These are phyloP conservation scores for Armadillidium nasatum DNA, from an alignment of 1,140 invertebrate genomes.

Conservation along the genomic window DNA sequence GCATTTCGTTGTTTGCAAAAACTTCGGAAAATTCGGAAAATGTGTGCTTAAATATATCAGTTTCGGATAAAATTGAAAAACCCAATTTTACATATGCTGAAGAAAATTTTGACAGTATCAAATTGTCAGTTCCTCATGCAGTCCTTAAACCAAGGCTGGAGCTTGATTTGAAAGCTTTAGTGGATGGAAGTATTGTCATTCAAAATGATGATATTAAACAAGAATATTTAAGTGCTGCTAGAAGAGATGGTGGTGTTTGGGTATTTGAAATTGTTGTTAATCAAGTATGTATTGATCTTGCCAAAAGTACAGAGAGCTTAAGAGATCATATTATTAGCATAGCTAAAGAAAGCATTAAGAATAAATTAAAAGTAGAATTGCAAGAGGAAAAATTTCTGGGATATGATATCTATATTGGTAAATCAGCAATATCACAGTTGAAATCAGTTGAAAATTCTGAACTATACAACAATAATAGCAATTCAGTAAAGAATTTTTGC, in stretches of 20 bases:
- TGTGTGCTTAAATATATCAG: not conserved
- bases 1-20: not conserved
- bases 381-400: not conserved
- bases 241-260: not conserved
- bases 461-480: not conserved
- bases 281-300: not conserved
- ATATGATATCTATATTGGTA: not conserved
- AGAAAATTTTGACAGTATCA: not conserved
- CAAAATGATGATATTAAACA: no score
- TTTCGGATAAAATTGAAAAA: not conserved
- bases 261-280: not conserved
- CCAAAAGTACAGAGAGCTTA: not conserved
- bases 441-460: not conserved
- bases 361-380: not conserved
- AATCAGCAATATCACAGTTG: not conserved
- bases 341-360: not conserved
- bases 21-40: not conserved
- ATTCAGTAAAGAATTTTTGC: not conserved
- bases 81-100: not conserved
- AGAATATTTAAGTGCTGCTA: no score
- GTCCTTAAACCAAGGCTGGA: not conserved
- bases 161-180: not conserved
- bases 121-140: not conserved
- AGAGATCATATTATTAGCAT: not conserved
- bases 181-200: no score